Conservation (phyloP, 2,888 invertebrate species). For the Cantharis rustica region DNA sequence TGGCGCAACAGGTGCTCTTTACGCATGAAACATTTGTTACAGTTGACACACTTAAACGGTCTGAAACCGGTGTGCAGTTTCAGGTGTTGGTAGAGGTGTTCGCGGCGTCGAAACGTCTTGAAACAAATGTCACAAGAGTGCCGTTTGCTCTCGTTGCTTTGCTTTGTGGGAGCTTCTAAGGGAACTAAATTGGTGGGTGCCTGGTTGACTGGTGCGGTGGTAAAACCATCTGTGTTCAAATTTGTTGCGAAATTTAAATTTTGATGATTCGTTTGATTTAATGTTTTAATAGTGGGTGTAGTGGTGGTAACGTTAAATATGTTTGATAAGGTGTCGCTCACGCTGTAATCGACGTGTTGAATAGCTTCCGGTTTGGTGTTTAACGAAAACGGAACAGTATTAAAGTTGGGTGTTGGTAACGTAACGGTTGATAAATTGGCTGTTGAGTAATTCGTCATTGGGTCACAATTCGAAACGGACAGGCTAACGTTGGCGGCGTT, state of each 20-base stretch:
- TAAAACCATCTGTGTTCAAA: not conserved
- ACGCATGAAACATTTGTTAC: constrained; percentile 69
- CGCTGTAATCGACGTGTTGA: not conserved
- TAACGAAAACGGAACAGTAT: not conserved
- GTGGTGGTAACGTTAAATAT: not conserved
- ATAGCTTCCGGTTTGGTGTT: not conserved
- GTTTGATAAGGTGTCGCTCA: not conserved
- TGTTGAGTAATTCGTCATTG: not conserved
- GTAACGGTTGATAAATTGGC: not conserved
- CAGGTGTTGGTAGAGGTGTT: constrained; percentile 70
- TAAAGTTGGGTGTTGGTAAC: not conserved
- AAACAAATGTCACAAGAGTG: constrained; percentile 63
- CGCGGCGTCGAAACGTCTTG: constrained; percentile 70
- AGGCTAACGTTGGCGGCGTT: not conserved
- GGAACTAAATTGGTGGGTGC: not conserved
- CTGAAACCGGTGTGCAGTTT: constrained; percentile 70
- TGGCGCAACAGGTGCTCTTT: constrained; percentile 73
- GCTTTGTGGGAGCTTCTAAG: not conserved
- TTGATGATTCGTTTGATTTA: not conserved
- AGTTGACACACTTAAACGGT: constrained; percentile 68
- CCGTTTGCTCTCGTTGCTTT: constrained; percentile 19
- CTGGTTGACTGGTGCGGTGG: not conserved
- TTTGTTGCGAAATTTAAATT: not conserved
- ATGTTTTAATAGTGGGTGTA: not conserved
- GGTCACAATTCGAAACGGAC: not conserved